Base-by-base conservation (phyloP, 2,888 invertebrate genomes). In the Aproaerema taeniolella region DNA sequence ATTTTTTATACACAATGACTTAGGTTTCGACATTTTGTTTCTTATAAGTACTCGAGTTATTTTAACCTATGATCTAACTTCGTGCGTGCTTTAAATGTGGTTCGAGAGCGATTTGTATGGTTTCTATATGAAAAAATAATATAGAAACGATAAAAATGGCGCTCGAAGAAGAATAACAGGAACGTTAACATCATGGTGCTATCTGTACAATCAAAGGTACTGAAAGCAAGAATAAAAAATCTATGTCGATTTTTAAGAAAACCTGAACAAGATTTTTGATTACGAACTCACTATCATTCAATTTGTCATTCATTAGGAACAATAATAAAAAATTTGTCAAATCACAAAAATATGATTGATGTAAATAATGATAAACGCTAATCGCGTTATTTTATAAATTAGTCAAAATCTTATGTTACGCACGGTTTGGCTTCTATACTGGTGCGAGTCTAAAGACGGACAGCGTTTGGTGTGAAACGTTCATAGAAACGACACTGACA, bases 1-100 rank as follows among this genome's bases (percentile, higher is more conserved):
- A 73, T 61, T 70, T 78, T 74, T 81, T 85, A 83, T 86, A 86
- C 83, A 86, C 81, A 85, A 86, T 86, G 86, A 86, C 86, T 86
- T 86, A 86, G 86, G 82, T 77, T 86, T 83, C 85, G 83, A 86
- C 85, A 80, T 76, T 81, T 81, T 80, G 80, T 82, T 82, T 76
- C 85, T 77, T 85, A 86, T 82, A 85, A 82, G 82, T 83, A 85
- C 83, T 72, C 77, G 73, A 73, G 65, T 69, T 71, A 70, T 61
- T 67, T 71, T 68, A 73, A 69, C 68, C 76, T 85, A 82, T 63
- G 67, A 76, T 79, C 77, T 81, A 82, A 78, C 62, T 67, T 78
- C 72, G 80, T 81, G 82, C 76, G 81, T 70, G 75, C 68, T 73
- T 62, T 60, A 52, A 53, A 66, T 54, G 64, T 48, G 60, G 59